Percentiles rank a stretch among this genome's conserved stretches.
These are phyloP conservation scores for Nycticebus coucang DNA, from an alignment of 2,113 vertebrate species.

Conservation along the genomic window DNA sequence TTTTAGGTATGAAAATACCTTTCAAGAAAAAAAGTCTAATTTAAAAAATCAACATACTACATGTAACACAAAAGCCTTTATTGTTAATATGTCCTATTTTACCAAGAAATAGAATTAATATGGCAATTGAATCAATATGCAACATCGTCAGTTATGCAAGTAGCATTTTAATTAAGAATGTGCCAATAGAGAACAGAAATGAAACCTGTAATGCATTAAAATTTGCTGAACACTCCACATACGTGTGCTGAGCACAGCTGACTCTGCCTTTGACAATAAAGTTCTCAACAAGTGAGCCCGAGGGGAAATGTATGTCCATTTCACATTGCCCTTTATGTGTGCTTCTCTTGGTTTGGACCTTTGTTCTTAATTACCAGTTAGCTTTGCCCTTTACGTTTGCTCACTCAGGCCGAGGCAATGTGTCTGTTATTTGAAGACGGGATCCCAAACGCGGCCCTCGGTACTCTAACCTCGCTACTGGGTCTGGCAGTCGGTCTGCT, in stretches of 20 bases:
- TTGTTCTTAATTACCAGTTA: background rate
- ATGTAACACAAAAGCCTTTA: background rate
- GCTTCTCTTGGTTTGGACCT: background rate
- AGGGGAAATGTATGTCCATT: background rate
- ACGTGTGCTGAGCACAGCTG: background rate
- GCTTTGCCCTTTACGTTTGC: background rate
- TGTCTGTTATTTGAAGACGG: background rate
- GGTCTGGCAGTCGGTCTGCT: background rate
- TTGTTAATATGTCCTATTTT: background rate
- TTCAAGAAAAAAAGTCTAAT: background rate
- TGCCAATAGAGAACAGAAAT: background rate
- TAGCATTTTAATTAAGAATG: background rate
- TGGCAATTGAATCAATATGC: background rate
- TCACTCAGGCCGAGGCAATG: background rate
- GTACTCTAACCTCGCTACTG: background rate
- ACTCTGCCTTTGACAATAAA: background rate
- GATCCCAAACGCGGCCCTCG: too few species aligned
- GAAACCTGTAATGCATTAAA: background rate
- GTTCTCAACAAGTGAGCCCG: background rate
- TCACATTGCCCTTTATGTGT: background rate
- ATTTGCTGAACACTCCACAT: background rate
- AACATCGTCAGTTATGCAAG: background rate
- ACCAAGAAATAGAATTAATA: background rate
- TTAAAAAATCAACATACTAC: background rate
- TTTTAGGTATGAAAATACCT: background rate